These are phyloP conservation scores for Tapera naevia DNA, from an alignment of 2,797 vertebrate genomes.

Conservation along the genomic window DNA sequence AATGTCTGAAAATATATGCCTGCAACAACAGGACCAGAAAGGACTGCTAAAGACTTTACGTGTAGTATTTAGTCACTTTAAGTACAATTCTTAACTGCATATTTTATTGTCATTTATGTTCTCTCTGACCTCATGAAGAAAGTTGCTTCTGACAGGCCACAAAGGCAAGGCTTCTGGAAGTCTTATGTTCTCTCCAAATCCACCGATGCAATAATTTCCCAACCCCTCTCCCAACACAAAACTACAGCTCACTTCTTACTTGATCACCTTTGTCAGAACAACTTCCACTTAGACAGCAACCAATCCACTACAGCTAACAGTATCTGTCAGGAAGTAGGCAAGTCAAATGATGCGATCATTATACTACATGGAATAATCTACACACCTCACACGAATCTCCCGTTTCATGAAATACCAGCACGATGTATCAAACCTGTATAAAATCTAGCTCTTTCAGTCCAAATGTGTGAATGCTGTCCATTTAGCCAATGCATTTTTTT, in stretches of 20 bases:
- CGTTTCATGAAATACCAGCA: neutral
- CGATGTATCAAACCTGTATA: neutral
- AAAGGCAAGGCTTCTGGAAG: slow-evolving; percentile 1
- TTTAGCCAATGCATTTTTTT: neutral
- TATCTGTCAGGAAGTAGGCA: slow-evolving; percentile 19
- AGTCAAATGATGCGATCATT: neutral
- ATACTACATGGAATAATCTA: neutral
- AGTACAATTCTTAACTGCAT: neutral
- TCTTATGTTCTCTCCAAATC: neutral
- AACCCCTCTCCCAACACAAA: slow-evolving; percentile 24
- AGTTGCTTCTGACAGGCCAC: neutral
- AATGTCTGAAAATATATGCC: neutral
- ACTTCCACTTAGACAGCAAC: neutral
- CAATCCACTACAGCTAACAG: slow-evolving; percentile 6
- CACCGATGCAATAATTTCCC: neutral
- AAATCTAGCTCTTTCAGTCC: neutral
- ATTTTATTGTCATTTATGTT: neutral
- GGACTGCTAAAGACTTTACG: neutral
- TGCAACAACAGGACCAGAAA: neutral
- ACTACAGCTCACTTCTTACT: neutral
- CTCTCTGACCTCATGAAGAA: neutral
- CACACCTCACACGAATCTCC: neutral
- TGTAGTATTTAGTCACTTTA: neutral
- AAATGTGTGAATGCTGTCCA: accelerated
- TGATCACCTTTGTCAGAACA: neutral